Percentiles rank a stretch among this genome's conserved stretches.
Conservation (phyloP, 64 coral and sea anemone species). For the Montipora sp. region DNA sequence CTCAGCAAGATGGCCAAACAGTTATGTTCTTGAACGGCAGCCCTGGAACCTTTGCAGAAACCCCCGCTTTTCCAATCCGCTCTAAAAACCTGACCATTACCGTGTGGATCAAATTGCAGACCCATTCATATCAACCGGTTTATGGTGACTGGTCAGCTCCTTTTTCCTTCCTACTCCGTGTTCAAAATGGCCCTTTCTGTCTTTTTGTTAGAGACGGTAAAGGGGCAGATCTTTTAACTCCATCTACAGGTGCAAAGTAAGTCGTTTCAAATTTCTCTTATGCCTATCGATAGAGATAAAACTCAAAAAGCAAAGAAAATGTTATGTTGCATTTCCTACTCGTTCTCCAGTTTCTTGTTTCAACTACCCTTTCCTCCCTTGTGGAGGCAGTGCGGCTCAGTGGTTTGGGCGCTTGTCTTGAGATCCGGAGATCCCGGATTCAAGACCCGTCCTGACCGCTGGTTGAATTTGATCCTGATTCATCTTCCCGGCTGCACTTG, state of each 20-base stretch:
- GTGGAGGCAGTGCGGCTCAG: too few relatives aligned
- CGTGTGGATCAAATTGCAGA: not conserved
- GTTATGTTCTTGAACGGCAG: not conserved
- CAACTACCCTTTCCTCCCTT: too few relatives aligned
- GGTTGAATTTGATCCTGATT: too few relatives aligned
- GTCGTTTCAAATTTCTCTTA: not conserved
- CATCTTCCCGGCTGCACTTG: too few relatives aligned
- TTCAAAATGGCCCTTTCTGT: not conserved
- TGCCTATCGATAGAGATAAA: too few relatives aligned
- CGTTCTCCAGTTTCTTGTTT: too few relatives aligned
- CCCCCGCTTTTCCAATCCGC: not conserved
- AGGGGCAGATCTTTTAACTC: not conserved
- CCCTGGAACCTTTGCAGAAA: not conserved
- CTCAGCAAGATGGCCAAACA: not conserved
- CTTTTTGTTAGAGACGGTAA: not conserved
- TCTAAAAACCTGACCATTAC: not conserved
- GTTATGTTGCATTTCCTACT: too few relatives aligned
- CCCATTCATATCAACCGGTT: not conserved
- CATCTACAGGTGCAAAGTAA: not conserved
- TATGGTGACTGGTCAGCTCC: constrained; percentile 2
- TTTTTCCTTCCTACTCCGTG: not conserved
- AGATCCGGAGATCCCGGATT: too few relatives aligned
- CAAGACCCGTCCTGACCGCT: too few relatives aligned
- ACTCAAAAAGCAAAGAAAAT: too few relatives aligned
- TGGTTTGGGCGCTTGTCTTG: too few relatives aligned